These are phyloP conservation scores for Drosophila macrospina DNA, from an alignment of 2,888 invertebrate species.

Conservation along the genomic window DNA sequence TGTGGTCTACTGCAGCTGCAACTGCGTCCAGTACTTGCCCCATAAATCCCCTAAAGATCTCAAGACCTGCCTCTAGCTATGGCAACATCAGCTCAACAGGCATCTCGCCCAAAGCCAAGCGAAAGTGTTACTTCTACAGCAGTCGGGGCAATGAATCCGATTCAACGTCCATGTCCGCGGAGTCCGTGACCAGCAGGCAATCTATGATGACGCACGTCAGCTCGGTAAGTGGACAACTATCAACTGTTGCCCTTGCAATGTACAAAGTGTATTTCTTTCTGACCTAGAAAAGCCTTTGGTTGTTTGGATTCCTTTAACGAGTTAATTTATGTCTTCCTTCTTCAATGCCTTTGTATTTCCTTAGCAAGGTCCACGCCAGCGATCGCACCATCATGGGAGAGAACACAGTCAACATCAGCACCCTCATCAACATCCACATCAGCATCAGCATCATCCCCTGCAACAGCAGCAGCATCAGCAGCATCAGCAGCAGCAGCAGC, in stretches of 20 bases:
- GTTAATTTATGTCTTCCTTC: too few species aligned
- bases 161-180: constrained; percentile 89
- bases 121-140: constrained; percentile 80
- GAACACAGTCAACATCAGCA: constrained; percentile 49
- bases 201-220: constrained; percentile 86
- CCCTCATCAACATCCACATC: constrained; percentile 53
- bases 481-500: constrained; percentile 47
- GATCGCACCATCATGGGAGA: constrained; percentile 47
- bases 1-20: constrained; percentile 62
- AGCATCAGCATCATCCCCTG: constrained; percentile 49
- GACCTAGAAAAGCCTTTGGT: too few species aligned
- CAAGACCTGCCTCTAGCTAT: constrained; percentile 83
- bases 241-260: too few species aligned
- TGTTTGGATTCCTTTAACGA: too few species aligned
- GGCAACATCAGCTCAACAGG: constrained; percentile 82
- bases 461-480: constrained; percentile 59
- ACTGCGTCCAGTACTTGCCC: constrained; percentile 84
- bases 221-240: constrained; percentile 84
- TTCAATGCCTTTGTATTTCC: neutral
- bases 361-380: constrained; percentile 69
- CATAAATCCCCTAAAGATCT: constrained; percentile 84
- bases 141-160: constrained; percentile 85
- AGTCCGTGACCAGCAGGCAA: constrained; percentile 88
- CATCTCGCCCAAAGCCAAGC: constrained; percentile 83
- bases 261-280: too few species aligned